A percentile compares a stretch with the other conserved stretches of the same genome.
These are phyloP conservation scores for Xenus cinereus DNA, from an alignment of 2,113 vertebrate genomes.

Conservation along the genomic window DNA sequence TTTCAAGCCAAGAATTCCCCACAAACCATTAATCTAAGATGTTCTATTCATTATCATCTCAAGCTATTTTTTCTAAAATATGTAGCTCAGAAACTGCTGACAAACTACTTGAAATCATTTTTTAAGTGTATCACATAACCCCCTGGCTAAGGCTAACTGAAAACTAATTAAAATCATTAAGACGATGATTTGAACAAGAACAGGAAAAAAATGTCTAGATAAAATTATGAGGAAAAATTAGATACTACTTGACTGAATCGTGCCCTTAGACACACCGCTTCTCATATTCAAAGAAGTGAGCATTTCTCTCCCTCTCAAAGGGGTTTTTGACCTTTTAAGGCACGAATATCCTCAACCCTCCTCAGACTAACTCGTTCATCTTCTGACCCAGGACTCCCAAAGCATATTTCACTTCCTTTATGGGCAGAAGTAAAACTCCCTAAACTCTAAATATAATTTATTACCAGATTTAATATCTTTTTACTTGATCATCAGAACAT, in stretches of 20 bases:
- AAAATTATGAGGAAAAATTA: conserved; percentile 49
- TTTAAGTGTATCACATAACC: background rate
- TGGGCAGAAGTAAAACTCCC: background rate
- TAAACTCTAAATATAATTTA: background rate
- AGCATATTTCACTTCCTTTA: background rate
- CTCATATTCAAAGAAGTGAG: conserved; percentile 12
- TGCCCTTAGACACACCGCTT: background rate
- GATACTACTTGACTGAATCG: background rate
- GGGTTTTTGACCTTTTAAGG: conserved; percentile 32
- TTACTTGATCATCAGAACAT: background rate
- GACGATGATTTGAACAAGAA: conserved; percentile 2
- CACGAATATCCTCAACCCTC: background rate
- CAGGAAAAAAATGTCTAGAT: background rate
- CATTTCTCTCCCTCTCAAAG: conserved; percentile 21
- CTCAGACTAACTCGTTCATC: background rate
- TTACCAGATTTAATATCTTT: background rate
- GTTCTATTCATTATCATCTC: conserved; percentile 15
- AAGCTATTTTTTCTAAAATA: conserved; percentile 29
- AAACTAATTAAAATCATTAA: conserved; percentile 48
- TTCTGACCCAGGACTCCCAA: background rate
- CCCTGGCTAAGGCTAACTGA: conserved; percentile 19
- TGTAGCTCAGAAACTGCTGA: conserved; percentile 45
- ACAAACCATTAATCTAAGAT: conserved; percentile 45
- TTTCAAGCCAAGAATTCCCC: conserved; percentile 38
- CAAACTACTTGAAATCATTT: background rate